These are phyloP conservation scores for Drosophila sucinea DNA, from an alignment of 1,140 invertebrate species.

Conservation along the genomic window DNA sequence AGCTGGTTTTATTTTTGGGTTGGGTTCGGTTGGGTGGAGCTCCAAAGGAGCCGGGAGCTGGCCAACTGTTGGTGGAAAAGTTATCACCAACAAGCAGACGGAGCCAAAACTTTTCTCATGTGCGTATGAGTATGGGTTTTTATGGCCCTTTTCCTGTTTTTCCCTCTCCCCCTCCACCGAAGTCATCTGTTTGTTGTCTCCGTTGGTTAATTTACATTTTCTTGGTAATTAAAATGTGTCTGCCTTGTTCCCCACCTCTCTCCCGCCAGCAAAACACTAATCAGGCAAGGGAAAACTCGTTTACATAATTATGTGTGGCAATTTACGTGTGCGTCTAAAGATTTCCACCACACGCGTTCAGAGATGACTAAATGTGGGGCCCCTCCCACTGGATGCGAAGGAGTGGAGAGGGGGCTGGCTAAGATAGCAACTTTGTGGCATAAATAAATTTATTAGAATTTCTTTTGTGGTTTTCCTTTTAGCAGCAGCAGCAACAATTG, in stretches of 20 bases:
- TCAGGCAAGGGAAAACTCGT: constrained; percentile 50
- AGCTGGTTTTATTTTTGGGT: constrained; percentile 10
- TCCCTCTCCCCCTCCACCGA: constrained; percentile 38
- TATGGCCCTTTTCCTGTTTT: constrained; percentile 46
- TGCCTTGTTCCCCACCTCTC: constrained; percentile 11
- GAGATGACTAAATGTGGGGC: not conserved
- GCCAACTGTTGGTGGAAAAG: constrained; percentile 40
- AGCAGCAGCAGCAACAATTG: constrained; percentile 37
- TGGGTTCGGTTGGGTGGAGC: not conserved
- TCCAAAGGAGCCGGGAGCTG: not conserved
- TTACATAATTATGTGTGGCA: constrained; percentile 79
- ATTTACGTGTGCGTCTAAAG: constrained; percentile 65
- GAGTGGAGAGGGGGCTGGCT: not conserved
- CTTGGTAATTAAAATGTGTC: constrained; percentile 78
- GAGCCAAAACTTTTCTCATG: constrained; percentile 36
- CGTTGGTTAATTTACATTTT: constrained; percentile 79
- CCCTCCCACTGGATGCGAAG: not conserved
- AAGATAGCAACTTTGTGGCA: constrained; percentile 39
- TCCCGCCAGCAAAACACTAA: constrained; percentile 22
- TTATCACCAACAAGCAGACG: constrained; percentile 67
- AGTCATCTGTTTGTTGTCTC: constrained; percentile 65
- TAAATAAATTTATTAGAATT: constrained; percentile 59
- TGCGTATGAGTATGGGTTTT: constrained; percentile 55
- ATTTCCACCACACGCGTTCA: constrained; percentile 55
- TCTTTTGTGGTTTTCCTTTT: constrained; percentile 18